Percentiles rank a stretch among this genome's conserved stretches.
Conservation (phyloP, 2,113 vertebrate genomes). For the Callipepla squamata region DNA sequence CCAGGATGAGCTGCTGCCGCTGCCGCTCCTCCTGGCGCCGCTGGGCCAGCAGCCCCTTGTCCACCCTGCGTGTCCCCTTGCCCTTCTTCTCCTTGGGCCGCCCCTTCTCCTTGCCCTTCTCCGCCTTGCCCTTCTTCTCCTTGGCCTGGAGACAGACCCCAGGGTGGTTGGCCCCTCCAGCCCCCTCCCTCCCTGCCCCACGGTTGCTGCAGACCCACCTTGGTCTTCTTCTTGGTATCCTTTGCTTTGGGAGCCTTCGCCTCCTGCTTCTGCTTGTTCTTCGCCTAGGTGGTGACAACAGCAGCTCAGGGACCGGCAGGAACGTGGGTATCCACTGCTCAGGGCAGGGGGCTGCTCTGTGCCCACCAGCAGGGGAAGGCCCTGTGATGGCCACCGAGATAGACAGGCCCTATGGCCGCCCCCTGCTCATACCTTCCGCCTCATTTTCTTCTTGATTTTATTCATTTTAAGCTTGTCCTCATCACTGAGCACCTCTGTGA, state of each 20-base stretch:
- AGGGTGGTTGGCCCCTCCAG: fast-evolving
- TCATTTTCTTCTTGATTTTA: constrained; percentile 96
- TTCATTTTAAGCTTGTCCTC: constrained; percentile 90
- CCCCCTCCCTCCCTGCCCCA: fast-evolving
- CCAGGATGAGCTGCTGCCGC: constrained; percentile 90
- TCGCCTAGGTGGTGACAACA: constrained; percentile 77
- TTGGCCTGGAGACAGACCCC: constrained; percentile 26
- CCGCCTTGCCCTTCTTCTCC: constrained; percentile 79
- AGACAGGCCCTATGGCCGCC: not conserved
- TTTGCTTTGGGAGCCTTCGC: constrained; percentile 84
- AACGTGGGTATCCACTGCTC: no score
- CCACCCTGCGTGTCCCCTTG: constrained; percentile 79
- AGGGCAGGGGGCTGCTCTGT: no score
- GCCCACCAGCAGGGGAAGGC: no score
- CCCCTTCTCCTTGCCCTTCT: constrained; percentile 67
- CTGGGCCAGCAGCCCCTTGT: constrained; percentile 84
- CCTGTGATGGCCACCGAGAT: no score
- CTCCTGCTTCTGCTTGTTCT: constrained; percentile 89
- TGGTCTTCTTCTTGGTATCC: constrained; percentile 85
- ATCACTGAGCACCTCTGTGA: constrained; percentile 87
- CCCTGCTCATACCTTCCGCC: constrained; percentile 81
- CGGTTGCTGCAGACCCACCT: constrained; percentile 62
- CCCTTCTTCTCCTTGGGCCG: constrained; percentile 84
- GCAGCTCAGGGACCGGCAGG: not conserved
- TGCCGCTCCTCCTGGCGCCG: constrained; percentile 89